Conservation (phyloP, 2,113 vertebrate species). For the Lophura nycthemera region DNA sequence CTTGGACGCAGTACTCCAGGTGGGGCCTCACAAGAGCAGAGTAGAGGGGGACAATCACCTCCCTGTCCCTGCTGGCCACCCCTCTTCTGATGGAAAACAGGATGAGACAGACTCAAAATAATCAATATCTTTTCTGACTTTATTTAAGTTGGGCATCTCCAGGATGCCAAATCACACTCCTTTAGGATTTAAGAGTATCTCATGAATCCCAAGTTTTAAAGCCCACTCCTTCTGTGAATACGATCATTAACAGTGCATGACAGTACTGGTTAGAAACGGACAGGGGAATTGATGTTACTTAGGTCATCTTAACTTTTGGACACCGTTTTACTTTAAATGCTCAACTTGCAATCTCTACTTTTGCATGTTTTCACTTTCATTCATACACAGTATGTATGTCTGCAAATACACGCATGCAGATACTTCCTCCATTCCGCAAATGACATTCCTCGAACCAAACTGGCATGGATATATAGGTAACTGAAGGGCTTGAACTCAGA, state of each 20-base stretch:
- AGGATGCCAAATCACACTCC: not conserved
- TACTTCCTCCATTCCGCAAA: not conserved
- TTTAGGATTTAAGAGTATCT: constrained; percentile 2
- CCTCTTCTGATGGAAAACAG: not conserved
- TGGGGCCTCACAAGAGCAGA: too few species aligned
- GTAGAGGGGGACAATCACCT: too few species aligned
- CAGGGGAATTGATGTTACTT: not conserved
- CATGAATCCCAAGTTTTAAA: not conserved
- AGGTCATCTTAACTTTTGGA: not conserved
- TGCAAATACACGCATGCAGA: not conserved
- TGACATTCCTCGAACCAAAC: accelerated
- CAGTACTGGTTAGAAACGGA: not conserved
- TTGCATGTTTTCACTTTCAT: not conserved
- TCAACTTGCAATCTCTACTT: not conserved
- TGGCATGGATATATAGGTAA: not conserved
- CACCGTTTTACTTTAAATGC: not conserved
- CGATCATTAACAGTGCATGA: not conserved
- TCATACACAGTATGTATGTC: accelerated
- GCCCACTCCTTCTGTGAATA: not conserved
- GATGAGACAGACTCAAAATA: not conserved
- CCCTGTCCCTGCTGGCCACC: too few species aligned
- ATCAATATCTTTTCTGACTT: constrained; percentile 21
- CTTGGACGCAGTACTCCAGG: too few species aligned
- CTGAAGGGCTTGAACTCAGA: not conserved
- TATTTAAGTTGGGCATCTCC: constrained; percentile 1